Base-by-base conservation (phyloP, 2,113 vertebrate species). In the Propithecus coquereli region DNA sequence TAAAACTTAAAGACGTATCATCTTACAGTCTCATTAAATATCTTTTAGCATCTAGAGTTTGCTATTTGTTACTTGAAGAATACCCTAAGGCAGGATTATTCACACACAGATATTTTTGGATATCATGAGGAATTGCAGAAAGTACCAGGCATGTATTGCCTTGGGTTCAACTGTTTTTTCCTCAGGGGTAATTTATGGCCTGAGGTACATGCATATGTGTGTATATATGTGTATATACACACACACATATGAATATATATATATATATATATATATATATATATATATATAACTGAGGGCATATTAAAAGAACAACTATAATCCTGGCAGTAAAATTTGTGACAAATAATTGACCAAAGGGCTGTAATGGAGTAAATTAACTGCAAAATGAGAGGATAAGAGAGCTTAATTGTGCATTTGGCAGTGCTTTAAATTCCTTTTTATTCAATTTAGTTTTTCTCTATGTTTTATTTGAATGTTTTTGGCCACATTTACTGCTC, bases 321-420 rank as follows among this genome's bases (percentile, higher is more conserved):
- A 61, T 95, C 14, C 52, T 95, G 20, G 23, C 47, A 65, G 80
- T 27, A 93, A 96, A 96, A 63, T n/a, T 68, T 54, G 74, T 85
- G 65, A 52, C 90, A 94, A 96, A 70, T 77, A 84, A 54, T 45
- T 79, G 63, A 77, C 17, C 6, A 37, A 47, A 95, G 54, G 34
- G 20, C 87, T 73, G 2, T 45, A 97, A 91, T 83, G 57, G 59
- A 70, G 70, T 89, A 92, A 95, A 92, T 96, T 91, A 94, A 87
- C n/a, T 73, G 23, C 47, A 96, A 91, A 95, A 73, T 63, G 61
- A 70, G 37, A 85, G 52, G 91, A 91, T 25, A 57, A 79, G 73
- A 84, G 54, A 37, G 32, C 73, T 80, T 90, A 92, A 91, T 89
- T 96, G 86, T 96, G 70, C 45, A 65, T 84, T 94, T 92, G 61